Conservation (phyloP, 2,113 vertebrate species). For the Dipodomys stephensi region DNA sequence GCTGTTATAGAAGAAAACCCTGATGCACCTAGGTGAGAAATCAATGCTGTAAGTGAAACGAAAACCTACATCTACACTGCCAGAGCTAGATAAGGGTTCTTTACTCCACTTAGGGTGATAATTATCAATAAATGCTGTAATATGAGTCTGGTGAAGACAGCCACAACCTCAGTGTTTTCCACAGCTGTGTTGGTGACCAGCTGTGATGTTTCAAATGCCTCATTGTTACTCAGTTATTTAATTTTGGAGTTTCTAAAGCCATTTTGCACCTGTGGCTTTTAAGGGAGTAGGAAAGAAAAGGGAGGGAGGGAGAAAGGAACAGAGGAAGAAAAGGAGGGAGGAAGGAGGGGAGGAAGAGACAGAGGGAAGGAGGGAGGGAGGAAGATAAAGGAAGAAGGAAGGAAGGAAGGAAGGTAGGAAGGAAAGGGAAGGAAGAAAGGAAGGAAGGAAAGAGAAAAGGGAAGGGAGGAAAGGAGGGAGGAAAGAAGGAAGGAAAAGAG, state of each 20-base stretch:
- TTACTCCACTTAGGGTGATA: neutral
- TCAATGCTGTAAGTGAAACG: neutral
- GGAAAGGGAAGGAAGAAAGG: no score
- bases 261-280: neutral
- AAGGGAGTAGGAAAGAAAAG: no score
- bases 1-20: neutral
- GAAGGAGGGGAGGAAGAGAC: no score
- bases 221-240: conserved; percentile 30
- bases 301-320: no score
- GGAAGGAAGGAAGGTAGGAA: no score
- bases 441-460: no score
- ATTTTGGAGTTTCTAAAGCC: conserved; percentile 18
- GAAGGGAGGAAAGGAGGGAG: no score
- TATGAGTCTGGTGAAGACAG: neutral
- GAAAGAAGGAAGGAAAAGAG: no score
- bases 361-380: no score
- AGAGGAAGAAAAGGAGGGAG: no score
- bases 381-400: no score
- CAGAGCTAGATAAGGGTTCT: neutral
- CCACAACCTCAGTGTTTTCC: neutral
- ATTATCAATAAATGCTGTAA: conserved; percentile 21
- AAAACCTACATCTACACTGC: neutral
- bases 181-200: neutral
- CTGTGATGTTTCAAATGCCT: neutral
- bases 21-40: neutral